phyloP scores from a whole-genome alignment of 2,797 vertebrate genomes.

The Thamnophis elegans region DNA sequence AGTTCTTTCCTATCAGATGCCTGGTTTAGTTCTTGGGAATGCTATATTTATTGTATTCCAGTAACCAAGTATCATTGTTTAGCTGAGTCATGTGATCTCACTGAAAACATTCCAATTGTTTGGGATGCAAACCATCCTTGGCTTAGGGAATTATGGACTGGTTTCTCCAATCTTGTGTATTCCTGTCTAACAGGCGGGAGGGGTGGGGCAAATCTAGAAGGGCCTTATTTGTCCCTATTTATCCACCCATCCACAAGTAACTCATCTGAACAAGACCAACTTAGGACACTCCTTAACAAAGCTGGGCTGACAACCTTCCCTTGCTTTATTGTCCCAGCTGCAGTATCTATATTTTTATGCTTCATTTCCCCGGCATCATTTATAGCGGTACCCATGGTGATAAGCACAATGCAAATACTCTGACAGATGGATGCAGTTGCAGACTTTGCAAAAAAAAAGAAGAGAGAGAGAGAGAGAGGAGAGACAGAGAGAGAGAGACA shows the following conservation, averaged over 20 bases:
- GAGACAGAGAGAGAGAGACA: too few relatives aligned
- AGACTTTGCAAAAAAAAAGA: slow-evolving; percentile 55
- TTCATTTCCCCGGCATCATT: slow-evolving; percentile 52
- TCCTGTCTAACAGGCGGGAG: not conserved
- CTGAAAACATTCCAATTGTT: not conserved
- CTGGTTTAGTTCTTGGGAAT: not conserved
- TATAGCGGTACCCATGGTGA: slow-evolving; percentile 60
- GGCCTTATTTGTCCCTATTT: not conserved
- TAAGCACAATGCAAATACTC: slow-evolving; percentile 58
- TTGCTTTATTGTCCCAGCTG: slow-evolving; percentile 57
- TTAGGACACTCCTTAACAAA: not conserved
- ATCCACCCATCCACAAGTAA: not conserved
- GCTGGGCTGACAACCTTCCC: slow-evolving; percentile 49
- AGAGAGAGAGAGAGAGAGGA: accelerated
- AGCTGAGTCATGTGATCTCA: not conserved
- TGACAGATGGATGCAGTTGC: slow-evolving; percentile 66
- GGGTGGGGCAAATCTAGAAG: not conserved
- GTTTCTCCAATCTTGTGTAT: not conserved
- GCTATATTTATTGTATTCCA: not conserved
- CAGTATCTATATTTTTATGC: slow-evolving; percentile 64
- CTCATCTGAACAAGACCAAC: not conserved
- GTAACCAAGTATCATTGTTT: not conserved
- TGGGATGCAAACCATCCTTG: too few relatives aligned
- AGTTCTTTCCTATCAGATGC: not conserved
- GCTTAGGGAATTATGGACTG: not conserved